Evolutionary conservation across 2,888 invertebrate species (phyloP).

Genomic region (Dynastes hyllus): DNA sequence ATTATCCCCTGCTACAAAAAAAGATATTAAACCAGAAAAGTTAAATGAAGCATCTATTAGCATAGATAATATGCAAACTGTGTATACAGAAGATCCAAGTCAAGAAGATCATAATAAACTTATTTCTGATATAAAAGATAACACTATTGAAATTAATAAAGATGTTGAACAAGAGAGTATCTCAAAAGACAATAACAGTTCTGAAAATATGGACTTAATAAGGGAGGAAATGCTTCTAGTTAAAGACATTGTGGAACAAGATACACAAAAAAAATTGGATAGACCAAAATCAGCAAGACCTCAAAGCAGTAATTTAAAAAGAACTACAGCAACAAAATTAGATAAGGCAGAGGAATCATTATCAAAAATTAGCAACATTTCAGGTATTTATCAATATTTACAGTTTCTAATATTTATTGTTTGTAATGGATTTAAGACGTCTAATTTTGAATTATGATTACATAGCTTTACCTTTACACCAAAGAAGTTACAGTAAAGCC

Average conservation of each 20-base stretch:
- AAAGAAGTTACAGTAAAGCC: no score
- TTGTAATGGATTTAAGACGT: no score
- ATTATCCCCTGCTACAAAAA: not conserved
- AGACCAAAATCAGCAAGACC: slow-evolving; percentile 67
- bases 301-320: slow-evolving; percentile 61
- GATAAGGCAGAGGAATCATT: slow-evolving; percentile 57
- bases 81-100: not conserved
- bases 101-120: slow-evolving; percentile 1
- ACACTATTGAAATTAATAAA: not conserved
- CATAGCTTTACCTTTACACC: no score
- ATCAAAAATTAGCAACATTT: not conserved
- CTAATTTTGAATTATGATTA: no score
- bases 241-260: not conserved
- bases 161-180: not conserved
- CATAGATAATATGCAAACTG: slow-evolving; percentile 27
- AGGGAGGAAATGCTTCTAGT: not conserved
- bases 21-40: slow-evolving; percentile 14
- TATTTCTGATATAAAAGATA: not conserved
- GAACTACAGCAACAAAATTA: slow-evolving; percentile 48
- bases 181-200: not conserved
- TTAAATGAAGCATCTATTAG: not conserved
- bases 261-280: slow-evolving; percentile 24
- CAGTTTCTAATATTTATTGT: no score
- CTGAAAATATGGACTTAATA: not conserved
- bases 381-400: not conserved